Percentiles rank a stretch among this genome's conserved stretches.
Evolutionary conservation across 2,113 vertebrate species (phyloP).

Genomic region (Heloderma charlesbogerti): DNA sequence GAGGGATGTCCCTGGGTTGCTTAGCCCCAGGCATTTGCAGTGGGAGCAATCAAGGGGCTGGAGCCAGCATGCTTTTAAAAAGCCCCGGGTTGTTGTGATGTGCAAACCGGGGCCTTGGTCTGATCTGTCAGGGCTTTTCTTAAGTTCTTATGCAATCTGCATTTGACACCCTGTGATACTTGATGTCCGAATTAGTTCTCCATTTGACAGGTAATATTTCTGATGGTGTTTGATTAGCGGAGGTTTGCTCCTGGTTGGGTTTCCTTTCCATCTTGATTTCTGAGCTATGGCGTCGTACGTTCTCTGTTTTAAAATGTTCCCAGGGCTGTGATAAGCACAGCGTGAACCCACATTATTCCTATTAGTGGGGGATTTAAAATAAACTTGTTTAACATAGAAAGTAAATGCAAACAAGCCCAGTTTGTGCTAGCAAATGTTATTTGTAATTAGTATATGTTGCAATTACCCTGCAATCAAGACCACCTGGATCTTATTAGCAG

Average conservation of each 20-base stretch:
- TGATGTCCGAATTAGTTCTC: not conserved
- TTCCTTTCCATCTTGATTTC: not conserved
- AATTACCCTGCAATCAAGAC: constrained; percentile 49
- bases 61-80: too few relatives aligned
- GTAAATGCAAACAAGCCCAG: constrained; percentile 38
- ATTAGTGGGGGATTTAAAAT: not conserved
- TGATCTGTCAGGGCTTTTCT: not conserved
- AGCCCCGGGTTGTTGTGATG: too few relatives aligned
- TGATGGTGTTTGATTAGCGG: not conserved
- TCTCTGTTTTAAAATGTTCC: constrained; percentile 8
- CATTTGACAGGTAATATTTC: not conserved
- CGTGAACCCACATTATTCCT: constrained; percentile 12
- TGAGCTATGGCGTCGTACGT: not conserved
- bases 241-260: too few relatives aligned
- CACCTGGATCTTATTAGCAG: constrained; percentile 53
- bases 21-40: too few relatives aligned
- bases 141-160: not conserved
- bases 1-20: too few relatives aligned
- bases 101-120: too few relatives aligned
- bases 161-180: not conserved
- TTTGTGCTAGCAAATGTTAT: not conserved
- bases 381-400: constrained; percentile 5
- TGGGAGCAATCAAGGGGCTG: too few relatives aligned
- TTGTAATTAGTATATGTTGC: constrained; percentile 38
- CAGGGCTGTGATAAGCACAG: not conserved